Base-by-base conservation (phyloP, 2,113 vertebrate species). In the Athene noctua region DNA sequence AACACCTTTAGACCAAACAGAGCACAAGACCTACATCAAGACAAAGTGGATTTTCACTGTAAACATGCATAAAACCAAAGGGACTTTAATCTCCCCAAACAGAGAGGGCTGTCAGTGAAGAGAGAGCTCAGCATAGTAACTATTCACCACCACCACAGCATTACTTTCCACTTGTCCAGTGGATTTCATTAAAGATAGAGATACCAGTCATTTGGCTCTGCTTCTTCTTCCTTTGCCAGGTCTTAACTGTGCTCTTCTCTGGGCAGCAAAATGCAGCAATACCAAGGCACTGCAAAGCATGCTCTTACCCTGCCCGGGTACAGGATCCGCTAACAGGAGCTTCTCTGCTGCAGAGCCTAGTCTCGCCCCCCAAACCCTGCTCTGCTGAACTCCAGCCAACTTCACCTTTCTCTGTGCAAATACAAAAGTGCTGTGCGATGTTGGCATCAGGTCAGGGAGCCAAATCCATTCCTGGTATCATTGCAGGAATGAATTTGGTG, bases 281-380 rank as follows among this genome's bases (percentile, higher is more conserved):
- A 40, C 20, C 58, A 49, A 18, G n/a, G 25, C 4, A 4, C 8
- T 2, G 4, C 49, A 36, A 61, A 80, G 51, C 4, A 2, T 1
- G 3, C 26, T 61, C 58, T 34, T 55, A 18, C 8, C 57, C n/a
- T 68, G 40, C 47, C 27, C 36, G 22, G 34, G 2, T 13, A 23
- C 46, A 47, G 54, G 30, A 44, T 51, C 40, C 40, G 61, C 59
- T 36, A 49, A 14, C 8, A 34, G 30, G 18, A 71, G 27, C 21
- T 61, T 4, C 80, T 78, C 15, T 44, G 66, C 38, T n/a, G 34
- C 40, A 32, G 6, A 61, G 4, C 30, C 46, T 20, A 4, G 57
- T 40, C 44, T 32, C 0, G 0, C 5, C 3, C 18, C 42, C 44
- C 19, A 68, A 47, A 36, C 32, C 22, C 13, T 1, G 2, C 10